Conservation (phyloP, 2,888 invertebrate species). For the Gortyna flavago region DNA sequence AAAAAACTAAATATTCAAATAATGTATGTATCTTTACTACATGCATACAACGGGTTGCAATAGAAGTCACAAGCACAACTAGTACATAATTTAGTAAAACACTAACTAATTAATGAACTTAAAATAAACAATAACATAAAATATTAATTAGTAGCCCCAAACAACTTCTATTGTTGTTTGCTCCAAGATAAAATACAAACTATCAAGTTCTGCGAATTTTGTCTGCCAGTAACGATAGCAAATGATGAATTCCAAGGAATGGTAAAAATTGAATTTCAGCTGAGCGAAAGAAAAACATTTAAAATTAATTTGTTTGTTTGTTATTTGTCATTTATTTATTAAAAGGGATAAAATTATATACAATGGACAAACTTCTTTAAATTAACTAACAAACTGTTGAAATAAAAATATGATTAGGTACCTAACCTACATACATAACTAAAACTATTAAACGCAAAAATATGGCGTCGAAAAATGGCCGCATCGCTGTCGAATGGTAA, state of each 20-base stretch:
- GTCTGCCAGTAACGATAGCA: background rate
- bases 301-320: background rate
- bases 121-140: background rate
- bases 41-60: no score
- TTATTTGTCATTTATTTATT: background rate
- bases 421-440: no score
- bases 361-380: no score
- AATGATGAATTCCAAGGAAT: background rate
- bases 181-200: background rate
- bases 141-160: background rate
- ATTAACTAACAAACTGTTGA: no score
- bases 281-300: background rate
- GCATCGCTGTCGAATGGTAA: no score
- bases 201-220: constrained; percentile 2
- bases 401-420: no score
- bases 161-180: background rate
- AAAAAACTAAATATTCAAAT: background rate
- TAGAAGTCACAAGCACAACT: background rate
- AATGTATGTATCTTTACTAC: background rate
- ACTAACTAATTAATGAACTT: background rate
- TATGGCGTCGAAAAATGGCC: no score
- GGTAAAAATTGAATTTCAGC: background rate
- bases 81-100: no score
- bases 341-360: no score
- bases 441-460: no score